These are phyloP conservation scores for Chelonoidis abingdonii DNA, from an alignment of 2,113 vertebrate species.

Conservation along the genomic window DNA sequence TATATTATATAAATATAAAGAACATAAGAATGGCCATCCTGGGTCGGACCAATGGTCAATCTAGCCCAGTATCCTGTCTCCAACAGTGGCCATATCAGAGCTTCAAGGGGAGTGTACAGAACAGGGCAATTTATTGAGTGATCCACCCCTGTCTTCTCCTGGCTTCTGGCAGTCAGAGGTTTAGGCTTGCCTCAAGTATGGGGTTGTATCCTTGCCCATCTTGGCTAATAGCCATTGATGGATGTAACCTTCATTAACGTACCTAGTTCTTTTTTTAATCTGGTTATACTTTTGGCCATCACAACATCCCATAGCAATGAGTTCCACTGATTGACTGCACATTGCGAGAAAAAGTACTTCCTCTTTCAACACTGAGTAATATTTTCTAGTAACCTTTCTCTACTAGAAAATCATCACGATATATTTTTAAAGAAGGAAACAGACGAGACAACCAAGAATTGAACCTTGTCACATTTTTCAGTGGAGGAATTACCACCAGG, in stretches of 20 bases:
- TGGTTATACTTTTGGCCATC: neutral
- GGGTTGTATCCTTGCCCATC: neutral
- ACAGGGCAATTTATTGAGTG: no score
- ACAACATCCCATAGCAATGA: neutral
- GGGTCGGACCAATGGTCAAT: neutral
- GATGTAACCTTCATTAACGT: neutral
- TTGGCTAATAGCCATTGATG: neutral
- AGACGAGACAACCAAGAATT: neutral
- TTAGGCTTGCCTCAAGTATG: neutral
- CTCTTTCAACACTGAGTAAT: neutral
- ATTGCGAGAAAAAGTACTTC: neutral
- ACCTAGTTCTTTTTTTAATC: neutral
- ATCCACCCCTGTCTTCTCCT: neutral
- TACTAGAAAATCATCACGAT: neutral
- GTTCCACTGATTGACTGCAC: neutral
- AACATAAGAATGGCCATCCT: neutral
- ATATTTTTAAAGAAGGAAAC: conserved; percentile 2
- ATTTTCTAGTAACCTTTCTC: neutral
- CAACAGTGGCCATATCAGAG: neutral
- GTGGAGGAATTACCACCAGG: neutral
- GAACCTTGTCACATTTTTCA: neutral
- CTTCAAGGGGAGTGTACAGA: no score
- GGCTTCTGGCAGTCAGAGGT: neutral
- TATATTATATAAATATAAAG: no score
- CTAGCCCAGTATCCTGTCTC: neutral